These are phyloP conservation scores for Syngnathus acus DNA, from an alignment of 2,797 vertebrate species.

Conservation along the genomic window DNA sequence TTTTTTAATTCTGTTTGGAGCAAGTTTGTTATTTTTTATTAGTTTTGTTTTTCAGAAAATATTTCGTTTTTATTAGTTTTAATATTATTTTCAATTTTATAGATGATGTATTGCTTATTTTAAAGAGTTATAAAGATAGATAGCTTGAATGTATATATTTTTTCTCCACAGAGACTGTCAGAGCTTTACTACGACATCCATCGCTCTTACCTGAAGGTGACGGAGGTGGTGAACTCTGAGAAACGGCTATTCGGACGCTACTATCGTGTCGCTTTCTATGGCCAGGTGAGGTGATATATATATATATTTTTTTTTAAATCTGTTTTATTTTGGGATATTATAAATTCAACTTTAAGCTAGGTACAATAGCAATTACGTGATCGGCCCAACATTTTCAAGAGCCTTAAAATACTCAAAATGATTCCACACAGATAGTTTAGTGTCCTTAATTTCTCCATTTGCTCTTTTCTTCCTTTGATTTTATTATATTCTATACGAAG, in stretches of 20 bases:
- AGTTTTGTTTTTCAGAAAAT: no score
- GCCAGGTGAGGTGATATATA: constrained; percentile 79
- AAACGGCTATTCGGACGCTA: constrained; percentile 93
- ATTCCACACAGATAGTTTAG: constrained; percentile 4
- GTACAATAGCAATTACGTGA: no score
- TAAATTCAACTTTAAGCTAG: no score
- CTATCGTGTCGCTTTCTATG: constrained; percentile 95
- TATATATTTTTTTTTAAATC: no score
- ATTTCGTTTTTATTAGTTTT: no score
- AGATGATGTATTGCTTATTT: no score
- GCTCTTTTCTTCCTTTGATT: constrained; percentile 76
- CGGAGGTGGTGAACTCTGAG: constrained; percentile 94
- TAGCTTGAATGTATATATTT: background rate
- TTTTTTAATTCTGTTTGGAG: no score
- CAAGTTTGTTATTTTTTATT: no score
- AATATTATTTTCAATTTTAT: no score
- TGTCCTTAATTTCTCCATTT: constrained; percentile 81
- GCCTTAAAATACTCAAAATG: background rate
- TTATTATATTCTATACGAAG: constrained; percentile 73
- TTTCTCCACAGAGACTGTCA: constrained; percentile 77
- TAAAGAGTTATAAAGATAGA: no score
- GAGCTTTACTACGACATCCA: constrained; percentile 97
- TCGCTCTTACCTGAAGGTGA: constrained; percentile 93
- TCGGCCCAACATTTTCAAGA: background rate
- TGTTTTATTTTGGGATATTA: no score